These are phyloP conservation scores for Tinamus major DNA, from an alignment of 2,797 vertebrate species.

Conservation along the genomic window DNA sequence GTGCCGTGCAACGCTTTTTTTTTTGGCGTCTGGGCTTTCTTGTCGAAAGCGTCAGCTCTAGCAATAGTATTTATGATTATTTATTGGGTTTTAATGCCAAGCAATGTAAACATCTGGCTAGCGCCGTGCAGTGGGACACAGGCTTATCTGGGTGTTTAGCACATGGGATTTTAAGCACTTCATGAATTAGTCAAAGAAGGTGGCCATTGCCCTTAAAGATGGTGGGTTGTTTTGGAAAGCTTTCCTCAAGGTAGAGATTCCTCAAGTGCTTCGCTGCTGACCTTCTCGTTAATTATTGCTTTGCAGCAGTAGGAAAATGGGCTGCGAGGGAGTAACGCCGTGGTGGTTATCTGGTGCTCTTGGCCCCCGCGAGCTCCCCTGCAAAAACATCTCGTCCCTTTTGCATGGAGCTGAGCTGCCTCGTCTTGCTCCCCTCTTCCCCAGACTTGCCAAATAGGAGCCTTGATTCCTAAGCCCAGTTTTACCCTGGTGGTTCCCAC, in stretches of 20 bases:
- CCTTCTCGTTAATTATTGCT: conserved; percentile 46
- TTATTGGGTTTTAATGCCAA: conserved; percentile 9
- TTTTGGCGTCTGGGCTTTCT: neutral
- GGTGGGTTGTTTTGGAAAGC: conserved; percentile 34
- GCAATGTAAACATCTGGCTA: neutral
- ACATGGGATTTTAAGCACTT: neutral
- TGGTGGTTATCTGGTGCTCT: neutral
- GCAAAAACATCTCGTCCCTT: neutral
- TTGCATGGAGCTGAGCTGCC: accelerated
- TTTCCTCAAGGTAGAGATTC: conserved; percentile 48
- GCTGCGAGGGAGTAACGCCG: conserved; percentile 48
- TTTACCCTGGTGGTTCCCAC: neutral
- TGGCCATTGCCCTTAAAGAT: neutral
- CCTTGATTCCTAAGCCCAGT: neutral
- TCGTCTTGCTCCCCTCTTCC: neutral
- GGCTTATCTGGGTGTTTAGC: neutral
- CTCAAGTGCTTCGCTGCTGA: conserved; percentile 27
- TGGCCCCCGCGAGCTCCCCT: neutral
- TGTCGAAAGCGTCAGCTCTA: neutral
- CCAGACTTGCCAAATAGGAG: neutral
- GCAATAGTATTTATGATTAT: neutral
- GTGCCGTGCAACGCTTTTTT: accelerated
- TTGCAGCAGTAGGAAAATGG: neutral
- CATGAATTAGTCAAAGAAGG: neutral
- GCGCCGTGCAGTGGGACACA: accelerated